Conservation (phyloP, 2,888 invertebrate genomes). For the Lapara coniferarum region DNA sequence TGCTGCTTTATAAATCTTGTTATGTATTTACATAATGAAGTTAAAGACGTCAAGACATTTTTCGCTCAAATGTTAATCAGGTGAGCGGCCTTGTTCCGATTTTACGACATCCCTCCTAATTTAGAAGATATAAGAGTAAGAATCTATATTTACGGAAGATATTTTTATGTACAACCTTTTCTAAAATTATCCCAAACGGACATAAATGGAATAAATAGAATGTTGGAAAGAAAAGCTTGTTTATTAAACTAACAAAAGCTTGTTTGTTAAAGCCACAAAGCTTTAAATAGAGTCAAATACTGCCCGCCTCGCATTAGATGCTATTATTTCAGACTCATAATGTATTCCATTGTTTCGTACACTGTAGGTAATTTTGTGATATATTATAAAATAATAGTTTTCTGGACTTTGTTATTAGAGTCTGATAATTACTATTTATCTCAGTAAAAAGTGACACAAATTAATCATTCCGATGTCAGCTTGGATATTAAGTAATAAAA, state of each 20-base stretch:
- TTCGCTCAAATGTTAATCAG: background rate
- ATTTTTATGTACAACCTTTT: background rate
- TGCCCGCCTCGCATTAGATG: background rate
- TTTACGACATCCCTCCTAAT: background rate
- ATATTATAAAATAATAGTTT: background rate
- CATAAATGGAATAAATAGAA: background rate
- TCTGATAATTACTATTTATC: no score
- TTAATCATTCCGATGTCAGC: no score
- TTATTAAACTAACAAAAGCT: background rate
- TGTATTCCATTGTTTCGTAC: background rate
- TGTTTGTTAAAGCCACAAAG: background rate
- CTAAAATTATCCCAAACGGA: background rate
- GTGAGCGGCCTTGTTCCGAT: background rate
- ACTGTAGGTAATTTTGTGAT: background rate
- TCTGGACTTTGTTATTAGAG: background rate
- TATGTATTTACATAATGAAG: background rate
- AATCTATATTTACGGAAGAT: background rate
- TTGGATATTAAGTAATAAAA: no score
- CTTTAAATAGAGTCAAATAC: slow-evolving; percentile 6
- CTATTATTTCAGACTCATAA: background rate
- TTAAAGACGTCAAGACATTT: slow-evolving; percentile 1
- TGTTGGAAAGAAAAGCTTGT: background rate
- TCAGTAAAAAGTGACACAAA: no score
- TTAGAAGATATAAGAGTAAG: background rate
- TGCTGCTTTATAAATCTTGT: slow-evolving; percentile 15